Base-by-base conservation (phyloP, 2,888 invertebrate genomes). In the Agapostemon virescens region DNA sequence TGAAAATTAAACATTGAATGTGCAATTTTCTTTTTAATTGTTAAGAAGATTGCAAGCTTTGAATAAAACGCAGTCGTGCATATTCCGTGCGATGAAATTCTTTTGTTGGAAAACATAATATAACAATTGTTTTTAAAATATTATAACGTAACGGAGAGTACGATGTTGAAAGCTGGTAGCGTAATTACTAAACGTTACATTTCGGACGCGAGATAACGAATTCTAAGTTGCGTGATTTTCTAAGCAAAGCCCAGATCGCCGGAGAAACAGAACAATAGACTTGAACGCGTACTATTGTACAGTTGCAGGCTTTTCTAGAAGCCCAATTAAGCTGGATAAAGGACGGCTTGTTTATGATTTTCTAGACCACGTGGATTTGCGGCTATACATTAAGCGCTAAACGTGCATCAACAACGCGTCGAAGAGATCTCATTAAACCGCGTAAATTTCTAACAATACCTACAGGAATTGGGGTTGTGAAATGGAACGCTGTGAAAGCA, bases 301-400 rank as follows among this genome's bases (percentile, higher is more conserved):
- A 73, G 74, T 80, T 80, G 74, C 61, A 64, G 75, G 83, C 77
- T 81, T 83, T 84, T 83, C 75, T 78, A 71, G 75, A 42, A 83
- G 70, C 42, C 84, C 81, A 75, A 83, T 84, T 81, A 83, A 83
- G 71, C 81, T 74, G 63, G 68, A 78, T 68, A 77, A 77, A 68
- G 83, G 70, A 30, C 75, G 58, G 81, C 83, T 84, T 83, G 81
- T 78, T 84, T 78, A 83, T 80, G 83, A 83, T 84, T 81, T 81
- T 76, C 83, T 78, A 42, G 52, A 72, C 73, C 72, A 61, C 75
- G 55, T 69, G 81, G 78, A 83, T 83, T 83, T 78, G 69, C 69
- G 78, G 70, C 61, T 80, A 49, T 55, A 70, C 81, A 75, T 70
- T 75, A 83, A 82, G 79, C 76, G 66, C 75, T 71, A 74, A 82